Evolutionary conservation across 2,797 vertebrate genomes (phyloP).

Genomic region (Diglossa cyanea): DNA sequence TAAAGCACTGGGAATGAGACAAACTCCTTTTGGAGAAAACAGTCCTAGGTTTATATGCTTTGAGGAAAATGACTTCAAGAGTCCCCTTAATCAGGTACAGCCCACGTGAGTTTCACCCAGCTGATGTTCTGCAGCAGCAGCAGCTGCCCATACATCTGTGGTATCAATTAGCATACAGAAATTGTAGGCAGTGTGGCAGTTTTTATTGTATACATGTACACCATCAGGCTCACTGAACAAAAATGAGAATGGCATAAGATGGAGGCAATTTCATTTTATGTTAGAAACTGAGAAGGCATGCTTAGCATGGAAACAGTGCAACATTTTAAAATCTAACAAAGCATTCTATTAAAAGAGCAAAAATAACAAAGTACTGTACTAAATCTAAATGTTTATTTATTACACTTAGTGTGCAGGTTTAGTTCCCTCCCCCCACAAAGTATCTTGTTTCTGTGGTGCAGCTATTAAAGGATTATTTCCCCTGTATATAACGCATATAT

Average conservation of each 20-base stretch:
- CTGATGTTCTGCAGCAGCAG: not conserved
- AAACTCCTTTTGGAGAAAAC: not conserved
- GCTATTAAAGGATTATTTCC: not conserved
- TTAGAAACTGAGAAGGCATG: not conserved
- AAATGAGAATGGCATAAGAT: not conserved
- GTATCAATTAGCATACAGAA: not conserved
- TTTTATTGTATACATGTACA: slow-evolving; percentile 24
- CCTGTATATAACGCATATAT: not conserved
- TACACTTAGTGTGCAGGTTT: not conserved
- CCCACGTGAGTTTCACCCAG: fast-evolving
- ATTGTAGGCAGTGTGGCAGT: not conserved
- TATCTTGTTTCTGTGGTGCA: not conserved
- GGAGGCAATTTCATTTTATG: not conserved
- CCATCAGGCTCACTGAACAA: not conserved
- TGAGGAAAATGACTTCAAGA: not conserved
- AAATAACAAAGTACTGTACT: not conserved
- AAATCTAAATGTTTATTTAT: not conserved
- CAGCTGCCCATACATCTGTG: not conserved
- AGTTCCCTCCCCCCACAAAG: fast-evolving
- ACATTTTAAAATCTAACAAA: not conserved
- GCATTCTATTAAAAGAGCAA: not conserved
- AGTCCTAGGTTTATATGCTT: too few species aligned
- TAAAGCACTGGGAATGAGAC: not conserved
- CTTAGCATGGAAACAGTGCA: not conserved
- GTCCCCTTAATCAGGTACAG: not conserved